Percentiles rank a stretch among this genome's conserved stretches.
These are phyloP conservation scores for Alcedo quadribrachys DNA, from an alignment of 2,797 vertebrate genomes.

Conservation along the genomic window DNA sequence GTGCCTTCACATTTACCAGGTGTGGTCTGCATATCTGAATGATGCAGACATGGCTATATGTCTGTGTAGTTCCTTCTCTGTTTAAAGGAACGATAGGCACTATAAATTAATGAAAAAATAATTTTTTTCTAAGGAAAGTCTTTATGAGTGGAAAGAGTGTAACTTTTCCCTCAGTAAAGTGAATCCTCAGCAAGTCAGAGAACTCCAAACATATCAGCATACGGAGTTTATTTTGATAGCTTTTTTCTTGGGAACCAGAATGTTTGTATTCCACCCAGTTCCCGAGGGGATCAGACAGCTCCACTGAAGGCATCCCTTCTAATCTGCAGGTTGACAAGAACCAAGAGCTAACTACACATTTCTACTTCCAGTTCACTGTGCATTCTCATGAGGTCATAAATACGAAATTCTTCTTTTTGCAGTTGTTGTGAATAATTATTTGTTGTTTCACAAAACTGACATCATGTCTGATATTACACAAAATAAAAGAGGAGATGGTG, in stretches of 20 bases:
- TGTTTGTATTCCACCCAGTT: neutral
- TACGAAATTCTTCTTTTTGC: neutral
- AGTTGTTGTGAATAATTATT: neutral
- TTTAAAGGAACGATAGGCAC: neutral
- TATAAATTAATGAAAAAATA: neutral
- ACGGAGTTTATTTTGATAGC: neutral
- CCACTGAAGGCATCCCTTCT: neutral
- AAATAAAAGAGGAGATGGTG: neutral
- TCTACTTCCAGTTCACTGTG: fast-evolving
- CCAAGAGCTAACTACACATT: neutral
- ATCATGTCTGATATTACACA: neutral
- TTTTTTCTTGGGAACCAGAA: neutral
- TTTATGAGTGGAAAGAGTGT: neutral
- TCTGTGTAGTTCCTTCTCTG: neutral
- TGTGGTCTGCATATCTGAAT: neutral
- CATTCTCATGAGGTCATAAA: neutral
- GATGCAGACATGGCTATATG: neutral
- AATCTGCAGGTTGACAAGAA: neutral
- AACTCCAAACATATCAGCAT: neutral
- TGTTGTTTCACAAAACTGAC: neutral
- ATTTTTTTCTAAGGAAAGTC: neutral
- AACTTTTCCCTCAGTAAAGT: neutral
- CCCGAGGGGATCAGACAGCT: neutral
- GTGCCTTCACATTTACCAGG: neutral
- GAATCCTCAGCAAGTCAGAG: neutral